Evolutionary conservation across 2,888 invertebrate genomes (phyloP), one percentile per base, ranked within the genome.

Genomic region (Orgyia antiqua): DNA sequence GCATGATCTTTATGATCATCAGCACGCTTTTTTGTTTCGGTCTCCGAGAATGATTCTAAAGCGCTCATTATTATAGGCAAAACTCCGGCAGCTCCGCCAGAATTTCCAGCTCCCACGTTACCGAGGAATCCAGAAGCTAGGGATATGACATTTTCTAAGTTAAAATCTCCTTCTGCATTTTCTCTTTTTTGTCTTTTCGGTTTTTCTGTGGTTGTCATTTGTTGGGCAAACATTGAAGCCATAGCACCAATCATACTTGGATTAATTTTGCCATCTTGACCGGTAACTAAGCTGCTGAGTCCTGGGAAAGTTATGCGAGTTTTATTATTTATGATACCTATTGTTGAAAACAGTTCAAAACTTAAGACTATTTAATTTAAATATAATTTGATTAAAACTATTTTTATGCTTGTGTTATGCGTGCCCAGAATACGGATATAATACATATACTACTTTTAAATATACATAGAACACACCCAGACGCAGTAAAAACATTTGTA

Each of bases 11-110:
- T 90, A 54, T 93, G 93, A 0, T 87, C 87, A 10, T 89, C 87
- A 17, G 89, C 88, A 0, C 89, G 82, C 38, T 88, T 87, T 29
- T 88, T 69, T 0, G 90, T 88, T 45, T 91, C 91, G 5, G 89
- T 88, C 4, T 90, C 90, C 4, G 88, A 83, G 37, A 91, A 87
- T 1, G 91, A 87, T 34, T 76, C 88, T 0, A 93, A 62, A 0
- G 89, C 89, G 40, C 91, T 91, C 80, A 94, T 76, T 0, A 94
- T 68, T 68, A 92, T 74, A 0, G 94, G 93, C 37, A 94, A 58
- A 1, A 92, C 66, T 28, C 88, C 73, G 35, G 64, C 76, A 1
- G 57, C 48, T 13, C 89, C 73, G 35, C n/a, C n/a, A n/a, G n/a
- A n/a, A 15, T 15, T 15, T 3, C 63, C 77, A 1, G 58, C 47